A percentile compares a stretch with the other conserved stretches of the same genome.
phyloP scores from a whole-genome alignment of 2,797 vertebrate genomes.

The Acanthiza pusilla region DNA sequence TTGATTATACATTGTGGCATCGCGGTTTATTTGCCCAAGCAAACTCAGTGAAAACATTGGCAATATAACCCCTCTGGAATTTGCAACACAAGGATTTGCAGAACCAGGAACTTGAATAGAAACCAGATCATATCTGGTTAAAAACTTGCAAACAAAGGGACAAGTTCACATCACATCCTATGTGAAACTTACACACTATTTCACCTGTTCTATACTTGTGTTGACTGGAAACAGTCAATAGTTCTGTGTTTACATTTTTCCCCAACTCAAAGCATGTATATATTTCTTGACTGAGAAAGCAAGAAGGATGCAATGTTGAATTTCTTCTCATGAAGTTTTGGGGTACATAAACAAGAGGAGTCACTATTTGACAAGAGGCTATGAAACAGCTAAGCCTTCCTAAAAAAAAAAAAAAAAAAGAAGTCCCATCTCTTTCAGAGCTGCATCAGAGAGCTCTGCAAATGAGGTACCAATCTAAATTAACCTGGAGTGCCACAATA shows the following conservation, averaged over 20 bases:
- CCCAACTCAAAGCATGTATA: background rate
- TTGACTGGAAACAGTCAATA: background rate
- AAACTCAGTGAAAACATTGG: background rate
- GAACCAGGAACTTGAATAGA: background rate
- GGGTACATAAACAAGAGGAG: background rate
- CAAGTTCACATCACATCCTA: background rate
- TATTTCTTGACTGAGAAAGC: background rate
- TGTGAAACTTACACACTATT: background rate
- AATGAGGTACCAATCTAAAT: slow-evolving; percentile 7
- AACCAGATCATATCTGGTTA: background rate
- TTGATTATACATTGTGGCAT: background rate
- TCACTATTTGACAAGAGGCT: background rate
- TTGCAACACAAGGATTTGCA: background rate
- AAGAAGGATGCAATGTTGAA: background rate
- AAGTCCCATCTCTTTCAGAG: background rate
- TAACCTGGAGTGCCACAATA: slow-evolving; percentile 12
- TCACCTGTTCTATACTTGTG: background rate
- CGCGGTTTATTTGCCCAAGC: accelerated
- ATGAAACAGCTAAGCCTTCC: background rate
- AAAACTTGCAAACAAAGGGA: background rate
- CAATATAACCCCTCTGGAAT: background rate
- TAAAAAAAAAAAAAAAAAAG: background rate
- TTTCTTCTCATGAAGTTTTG: background rate
- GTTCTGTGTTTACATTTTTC: background rate
- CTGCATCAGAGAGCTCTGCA: background rate